These are phyloP conservation scores for Sinotaia quadrata DNA, from an alignment of 2,888 invertebrate genomes.

Conservation along the genomic window DNA sequence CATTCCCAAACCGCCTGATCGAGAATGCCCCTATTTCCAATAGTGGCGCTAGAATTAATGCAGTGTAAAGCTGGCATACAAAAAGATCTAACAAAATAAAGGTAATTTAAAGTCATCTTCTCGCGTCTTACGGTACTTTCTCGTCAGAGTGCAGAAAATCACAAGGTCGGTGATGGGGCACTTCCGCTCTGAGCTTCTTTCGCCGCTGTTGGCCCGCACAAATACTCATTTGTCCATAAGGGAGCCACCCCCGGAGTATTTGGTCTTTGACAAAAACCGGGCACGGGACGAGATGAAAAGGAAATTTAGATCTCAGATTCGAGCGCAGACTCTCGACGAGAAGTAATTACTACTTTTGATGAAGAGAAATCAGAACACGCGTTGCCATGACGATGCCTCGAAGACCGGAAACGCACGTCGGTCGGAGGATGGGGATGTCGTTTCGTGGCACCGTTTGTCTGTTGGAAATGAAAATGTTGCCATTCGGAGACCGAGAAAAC, in stretches of 20 bases:
- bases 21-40: too few relatives aligned
- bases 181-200: slow-evolving; percentile 4
- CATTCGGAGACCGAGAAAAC: slow-evolving; percentile 15
- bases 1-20: too few relatives aligned
- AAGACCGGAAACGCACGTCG: slow-evolving; percentile 42
- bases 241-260: slow-evolving; percentile 5
- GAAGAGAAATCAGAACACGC: slow-evolving; percentile 44
- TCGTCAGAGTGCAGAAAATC: slow-evolving; percentile 19
- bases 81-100: slow-evolving; percentile 20
- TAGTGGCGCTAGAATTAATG: too few relatives aligned
- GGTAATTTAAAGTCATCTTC: slow-evolving; percentile 14
- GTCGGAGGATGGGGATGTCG: slow-evolving; percentile 36
- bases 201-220: slow-evolving; percentile 3
- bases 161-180: slow-evolving; percentile 14
- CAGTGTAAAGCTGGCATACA: too few relatives aligned
- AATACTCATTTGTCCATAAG: slow-evolving; percentile 24
- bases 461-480: slow-evolving; percentile 40
- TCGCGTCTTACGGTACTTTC: slow-evolving; percentile 13
- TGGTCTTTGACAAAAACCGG: slow-evolving; percentile 26
- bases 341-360: slow-evolving; percentile 46
- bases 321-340: slow-evolving; percentile 34
- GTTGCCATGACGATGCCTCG: slow-evolving; percentile 41
- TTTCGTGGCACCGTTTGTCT: slow-evolving; percentile 26
- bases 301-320: slow-evolving; percentile 38
- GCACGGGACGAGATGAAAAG: slow-evolving; percentile 31